Evolutionary conservation across 2,888 invertebrate genomes (phyloP).

Genomic region (Tenthredo notha): DNA sequence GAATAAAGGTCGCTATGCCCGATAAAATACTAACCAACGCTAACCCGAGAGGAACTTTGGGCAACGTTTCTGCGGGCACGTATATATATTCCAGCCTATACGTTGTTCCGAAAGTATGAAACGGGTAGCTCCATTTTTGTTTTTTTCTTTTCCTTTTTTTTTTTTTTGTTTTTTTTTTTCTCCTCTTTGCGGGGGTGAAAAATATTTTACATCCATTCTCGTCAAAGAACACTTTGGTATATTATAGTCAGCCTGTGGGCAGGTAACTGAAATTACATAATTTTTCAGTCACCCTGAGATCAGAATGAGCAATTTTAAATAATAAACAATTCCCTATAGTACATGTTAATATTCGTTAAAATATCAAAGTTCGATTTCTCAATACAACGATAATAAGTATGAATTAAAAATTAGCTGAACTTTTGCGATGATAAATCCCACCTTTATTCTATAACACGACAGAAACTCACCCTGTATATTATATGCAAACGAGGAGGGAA

Average conservation of each 20-base stretch:
- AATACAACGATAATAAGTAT: no score
- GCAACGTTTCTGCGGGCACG: conserved; percentile 2
- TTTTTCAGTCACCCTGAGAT: no score
- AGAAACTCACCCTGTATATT: no score
- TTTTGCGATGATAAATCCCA: no score
- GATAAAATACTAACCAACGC: conserved; percentile 38
- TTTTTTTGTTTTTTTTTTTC: background rate
- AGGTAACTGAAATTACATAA: no score
- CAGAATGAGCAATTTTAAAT: no score
- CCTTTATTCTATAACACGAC: no score
- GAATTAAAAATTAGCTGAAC: no score
- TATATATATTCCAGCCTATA: conserved; percentile 20
- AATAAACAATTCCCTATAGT: no score
- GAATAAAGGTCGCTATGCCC: conserved; percentile 44
- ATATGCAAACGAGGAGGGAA: no score
- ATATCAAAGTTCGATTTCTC: no score
- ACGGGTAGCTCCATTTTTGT: background rate
- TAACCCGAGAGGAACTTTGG: conserved; percentile 36
- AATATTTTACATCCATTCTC: conserved; percentile 43
- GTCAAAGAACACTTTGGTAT: conserved; percentile 20
- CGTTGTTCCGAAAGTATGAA: conserved; percentile 26
- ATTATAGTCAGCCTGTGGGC: background rate
- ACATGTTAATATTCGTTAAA: no score
- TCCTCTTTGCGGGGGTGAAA: background rate
- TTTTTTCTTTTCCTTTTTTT: background rate